Evolutionary conservation across 1,140 invertebrate species (phyloP).

Genomic region (Brachionus paranguensis): DNA sequence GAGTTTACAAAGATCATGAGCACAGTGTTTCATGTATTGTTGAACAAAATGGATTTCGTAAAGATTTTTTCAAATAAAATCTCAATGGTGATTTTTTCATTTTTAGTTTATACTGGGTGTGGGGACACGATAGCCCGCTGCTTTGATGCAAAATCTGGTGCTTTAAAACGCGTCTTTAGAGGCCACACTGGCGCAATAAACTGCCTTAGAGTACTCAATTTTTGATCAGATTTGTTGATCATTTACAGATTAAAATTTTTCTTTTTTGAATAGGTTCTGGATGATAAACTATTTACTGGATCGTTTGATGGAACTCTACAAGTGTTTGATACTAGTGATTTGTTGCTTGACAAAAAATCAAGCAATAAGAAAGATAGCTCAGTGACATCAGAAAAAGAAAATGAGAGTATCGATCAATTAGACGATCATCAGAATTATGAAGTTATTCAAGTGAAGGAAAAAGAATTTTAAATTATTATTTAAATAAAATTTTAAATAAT

Average conservation of each 20-base stretch:
- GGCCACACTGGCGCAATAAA: constrained; percentile 56
- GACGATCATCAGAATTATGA: neutral
- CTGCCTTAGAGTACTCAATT: constrained; percentile 48
- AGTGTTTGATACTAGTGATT: constrained; percentile 44
- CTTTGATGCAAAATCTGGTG: constrained; percentile 59
- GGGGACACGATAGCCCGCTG: constrained; percentile 53
- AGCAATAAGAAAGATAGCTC: neutral
- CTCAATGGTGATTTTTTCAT: neutral
- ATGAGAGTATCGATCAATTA: neutral
- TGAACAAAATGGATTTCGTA: constrained; percentile 58
- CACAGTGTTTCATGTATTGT: constrained; percentile 57
- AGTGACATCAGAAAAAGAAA: neutral
- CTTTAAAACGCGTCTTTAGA: constrained; percentile 51
- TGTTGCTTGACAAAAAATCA: neutral
- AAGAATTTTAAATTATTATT: neutral
- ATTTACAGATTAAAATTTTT: neutral
- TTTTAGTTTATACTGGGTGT: constrained; percentile 58
- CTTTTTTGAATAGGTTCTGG: constrained; percentile 45
- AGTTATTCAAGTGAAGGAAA: constrained; percentile 14
- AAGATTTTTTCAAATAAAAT: constrained; percentile 41
- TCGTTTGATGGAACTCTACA: constrained; percentile 54
- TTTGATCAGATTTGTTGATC: neutral
- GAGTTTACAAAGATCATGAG: constrained; percentile 57
- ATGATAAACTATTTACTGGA: constrained; percentile 53
- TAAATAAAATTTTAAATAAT: neutral